Evolutionary conservation across 2,113 vertebrate genomes (phyloP), one percentile per base, ranked within the genome.

Genomic region (Fulica atra): DNA sequence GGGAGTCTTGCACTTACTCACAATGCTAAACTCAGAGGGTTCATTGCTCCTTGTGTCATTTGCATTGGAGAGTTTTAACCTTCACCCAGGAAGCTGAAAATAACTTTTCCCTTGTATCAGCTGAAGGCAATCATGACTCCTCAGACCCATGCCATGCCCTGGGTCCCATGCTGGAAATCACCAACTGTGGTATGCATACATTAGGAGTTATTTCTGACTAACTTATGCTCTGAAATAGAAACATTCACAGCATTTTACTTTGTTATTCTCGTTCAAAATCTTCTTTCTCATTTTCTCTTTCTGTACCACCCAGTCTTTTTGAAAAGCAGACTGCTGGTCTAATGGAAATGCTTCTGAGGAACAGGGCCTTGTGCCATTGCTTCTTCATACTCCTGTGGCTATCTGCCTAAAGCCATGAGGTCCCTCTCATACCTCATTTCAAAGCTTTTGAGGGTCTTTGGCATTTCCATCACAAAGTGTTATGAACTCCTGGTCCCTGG

Each of bases 101-200:
- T 15, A 59, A 6, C 21, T 57, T 31, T 69, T 90, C 33, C n/a
- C 4, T 65, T 13, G 1, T 28, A 36, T 19, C 18, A 61, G 11
- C 18, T 20, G 36, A 78, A 53, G 35, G 7, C 11, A 81, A 33
- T 4, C 5, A 1, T 46, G 28, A 28, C 33, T 70, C 15, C 63
- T 84, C 16, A 36, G 29, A 57, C 31, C 18, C 26, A 35, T n/a
- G 17, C 15, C 23, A 10, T 3, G 3, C 64, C 19, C 10, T 29
- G 35, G 5, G 13, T 72, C 13, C 24, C 15, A 2, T 18, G 9
- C 36, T 89, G 31, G 50, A 87, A 95, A 69, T 80, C 54, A 40
- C 48, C 70, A 50, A n/a, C 36, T 53, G 4, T 53, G 18, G 14
- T 61, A 40, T 0, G 0, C 5, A 28, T 53, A 15, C 0, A 1